Conservation (phyloP, 2,888 invertebrate species). For the Spicauda simplicius region DNA sequence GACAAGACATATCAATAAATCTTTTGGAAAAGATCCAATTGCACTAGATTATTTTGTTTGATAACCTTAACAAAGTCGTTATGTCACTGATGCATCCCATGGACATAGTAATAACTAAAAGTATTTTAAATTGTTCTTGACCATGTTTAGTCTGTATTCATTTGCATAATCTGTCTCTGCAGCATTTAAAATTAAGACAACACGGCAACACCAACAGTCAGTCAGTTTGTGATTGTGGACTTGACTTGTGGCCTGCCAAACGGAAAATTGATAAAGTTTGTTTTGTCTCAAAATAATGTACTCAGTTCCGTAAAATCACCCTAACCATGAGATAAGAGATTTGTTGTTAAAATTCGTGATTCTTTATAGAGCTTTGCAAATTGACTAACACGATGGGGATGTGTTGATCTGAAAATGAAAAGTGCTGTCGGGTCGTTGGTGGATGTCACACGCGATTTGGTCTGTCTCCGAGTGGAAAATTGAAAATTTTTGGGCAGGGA, state of each 20-base stretch:
- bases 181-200: constrained; percentile 19
- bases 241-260: constrained; percentile 38
- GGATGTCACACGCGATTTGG: constrained; percentile 64
- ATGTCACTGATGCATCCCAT: too few relatives aligned
- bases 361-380: constrained; percentile 5
- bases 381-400: constrained; percentile 48
- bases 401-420: constrained; percentile 62
- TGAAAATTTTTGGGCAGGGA: constrained; percentile 62
- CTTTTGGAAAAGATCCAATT: too few relatives aligned
- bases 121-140: too few relatives aligned
- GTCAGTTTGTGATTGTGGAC: constrained; percentile 45
- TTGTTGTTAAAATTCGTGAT: neutral
- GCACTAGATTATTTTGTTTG: too few relatives aligned
- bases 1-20: too few relatives aligned
- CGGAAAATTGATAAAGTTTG: constrained; percentile 70
- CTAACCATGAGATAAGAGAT: constrained; percentile 60
- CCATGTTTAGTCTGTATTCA: neutral
- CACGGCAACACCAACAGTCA: constrained; percentile 27
- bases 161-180: constrained; percentile 14
- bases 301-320: constrained; percentile 57
- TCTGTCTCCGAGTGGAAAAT: constrained; percentile 53
- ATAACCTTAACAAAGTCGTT: too few relatives aligned
- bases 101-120: too few relatives aligned
- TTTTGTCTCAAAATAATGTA: constrained; percentile 68
- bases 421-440: constrained; percentile 65